phyloP scores from a whole-genome alignment of 2,113 vertebrate genomes.

The Antechinus flavipes region DNA sequence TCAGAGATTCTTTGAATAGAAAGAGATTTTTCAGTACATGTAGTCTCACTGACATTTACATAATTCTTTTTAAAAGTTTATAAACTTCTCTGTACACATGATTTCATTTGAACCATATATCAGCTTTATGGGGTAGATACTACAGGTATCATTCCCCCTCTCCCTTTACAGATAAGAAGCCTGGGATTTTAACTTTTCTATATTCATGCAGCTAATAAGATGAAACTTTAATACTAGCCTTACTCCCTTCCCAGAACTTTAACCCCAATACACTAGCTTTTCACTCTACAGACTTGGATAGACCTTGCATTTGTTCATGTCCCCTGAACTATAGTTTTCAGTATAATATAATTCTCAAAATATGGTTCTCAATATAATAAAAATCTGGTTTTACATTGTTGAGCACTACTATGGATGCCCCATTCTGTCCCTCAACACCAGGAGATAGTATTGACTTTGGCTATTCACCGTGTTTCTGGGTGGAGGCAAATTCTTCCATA shows the following conservation, averaged over 20 bases:
- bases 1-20: not conserved
- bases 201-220: not conserved
- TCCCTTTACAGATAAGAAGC: not conserved
- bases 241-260: not conserved
- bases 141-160: not conserved
- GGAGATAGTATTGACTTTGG: not conserved
- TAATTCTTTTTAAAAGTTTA: not conserved
- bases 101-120: not conserved
- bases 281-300: not conserved
- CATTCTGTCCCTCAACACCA: conserved; percentile 10
- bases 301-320: conserved; percentile 40
- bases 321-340: conserved; percentile 28
- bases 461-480: not conserved
- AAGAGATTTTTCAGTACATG: not conserved
- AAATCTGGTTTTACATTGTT: conserved; percentile 23
- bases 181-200: not conserved
- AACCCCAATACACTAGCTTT: not conserved
- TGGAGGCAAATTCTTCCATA: not conserved
- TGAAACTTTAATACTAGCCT: not conserved
- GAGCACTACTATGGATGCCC: not conserved
- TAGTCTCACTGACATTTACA: not conserved
- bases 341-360: no score
- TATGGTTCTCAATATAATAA: not conserved
- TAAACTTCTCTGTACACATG: not conserved
- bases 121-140: not conserved